Conservation (phyloP, 1,140 invertebrate genomes). For the Drosophila parabipectinata region DNA sequence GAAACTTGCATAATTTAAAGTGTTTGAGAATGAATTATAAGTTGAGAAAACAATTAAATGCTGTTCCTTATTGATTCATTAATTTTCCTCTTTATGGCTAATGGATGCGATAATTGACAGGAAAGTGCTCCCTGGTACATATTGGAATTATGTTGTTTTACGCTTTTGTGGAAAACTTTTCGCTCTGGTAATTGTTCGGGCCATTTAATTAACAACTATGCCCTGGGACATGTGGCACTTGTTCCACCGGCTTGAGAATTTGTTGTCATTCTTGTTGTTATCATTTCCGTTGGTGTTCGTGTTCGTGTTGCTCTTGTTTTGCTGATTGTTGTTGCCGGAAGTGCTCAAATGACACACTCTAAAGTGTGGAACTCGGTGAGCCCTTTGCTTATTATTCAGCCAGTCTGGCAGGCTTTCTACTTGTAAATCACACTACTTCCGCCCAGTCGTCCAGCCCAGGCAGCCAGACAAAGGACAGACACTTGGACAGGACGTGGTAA, state of each 20-base stretch:
- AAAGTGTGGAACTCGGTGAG: slow-evolving; percentile 29
- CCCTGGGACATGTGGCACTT: slow-evolving; percentile 19
- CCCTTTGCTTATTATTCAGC: slow-evolving; percentile 61
- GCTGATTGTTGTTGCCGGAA: slow-evolving; percentile 31
- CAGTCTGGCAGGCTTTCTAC: slow-evolving; percentile 36
- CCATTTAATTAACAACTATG: slow-evolving; percentile 46
- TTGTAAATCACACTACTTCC: slow-evolving; percentile 80
- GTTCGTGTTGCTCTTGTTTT: background rate
- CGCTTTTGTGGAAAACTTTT: slow-evolving; percentile 22
- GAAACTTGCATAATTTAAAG: background rate
- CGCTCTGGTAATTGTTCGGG: slow-evolving; percentile 32
- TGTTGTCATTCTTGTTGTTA: slow-evolving; percentile 2
- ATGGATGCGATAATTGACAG: background rate
- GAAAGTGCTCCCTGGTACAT: background rate
- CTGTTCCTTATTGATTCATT: background rate
- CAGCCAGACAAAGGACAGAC: slow-evolving; percentile 42
- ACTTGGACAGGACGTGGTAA: slow-evolving; percentile 14
- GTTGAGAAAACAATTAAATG: background rate
- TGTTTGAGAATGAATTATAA: background rate
- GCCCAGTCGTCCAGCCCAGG: slow-evolving; percentile 18
- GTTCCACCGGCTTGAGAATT: background rate
- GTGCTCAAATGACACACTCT: slow-evolving; percentile 46
- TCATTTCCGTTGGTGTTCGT: background rate
- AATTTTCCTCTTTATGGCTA: background rate
- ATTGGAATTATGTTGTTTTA: slow-evolving; percentile 18